Percentiles rank a stretch among this genome's conserved stretches.
These are phyloP conservation scores for Incurvaria masculella DNA, from an alignment of 2,888 invertebrate genomes.

Conservation along the genomic window DNA sequence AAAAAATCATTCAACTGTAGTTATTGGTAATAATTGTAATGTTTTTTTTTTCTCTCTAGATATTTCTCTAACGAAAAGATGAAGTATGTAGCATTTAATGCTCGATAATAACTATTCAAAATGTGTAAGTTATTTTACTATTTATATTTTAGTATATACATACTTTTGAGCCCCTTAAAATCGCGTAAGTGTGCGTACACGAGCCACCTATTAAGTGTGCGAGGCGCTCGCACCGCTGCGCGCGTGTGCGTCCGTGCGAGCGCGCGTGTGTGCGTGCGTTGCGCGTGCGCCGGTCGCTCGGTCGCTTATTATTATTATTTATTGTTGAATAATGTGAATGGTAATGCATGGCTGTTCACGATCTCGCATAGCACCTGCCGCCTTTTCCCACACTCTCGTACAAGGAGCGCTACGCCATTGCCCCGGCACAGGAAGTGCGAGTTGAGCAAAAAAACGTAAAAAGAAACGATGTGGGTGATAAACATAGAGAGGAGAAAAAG, in stretches of 20 bases:
- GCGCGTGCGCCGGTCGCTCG: constrained; percentile 53
- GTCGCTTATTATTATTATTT: constrained; percentile 56
- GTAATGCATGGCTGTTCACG: constrained; percentile 58
- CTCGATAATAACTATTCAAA: too few species aligned
- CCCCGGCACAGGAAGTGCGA: constrained; percentile 43
- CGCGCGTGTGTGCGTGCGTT: not conserved
- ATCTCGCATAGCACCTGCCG: constrained; percentile 61
- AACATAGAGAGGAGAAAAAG: not conserved
- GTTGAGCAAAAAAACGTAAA: constrained; percentile 24
- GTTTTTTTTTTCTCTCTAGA: too few species aligned
- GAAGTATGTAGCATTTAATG: too few species aligned
- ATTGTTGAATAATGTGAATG: constrained; percentile 58
- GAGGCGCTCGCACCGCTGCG: constrained; percentile 4
- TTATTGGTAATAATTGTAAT: too few species aligned
- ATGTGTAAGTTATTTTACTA: too few species aligned
- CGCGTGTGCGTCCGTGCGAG: constrained; percentile 2
- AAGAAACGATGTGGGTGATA: not conserved
- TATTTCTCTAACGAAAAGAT: too few species aligned
- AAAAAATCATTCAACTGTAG: too few species aligned
- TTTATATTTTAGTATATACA: not conserved
- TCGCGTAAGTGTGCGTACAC: not conserved
- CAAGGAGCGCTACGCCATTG: constrained; percentile 27
- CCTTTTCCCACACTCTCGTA: constrained; percentile 54
- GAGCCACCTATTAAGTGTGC: not conserved
- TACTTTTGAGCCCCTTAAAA: not conserved